Evolutionary conservation across 1,140 invertebrate genomes (phyloP).

Genomic region (Zaprionus africanus): DNA sequence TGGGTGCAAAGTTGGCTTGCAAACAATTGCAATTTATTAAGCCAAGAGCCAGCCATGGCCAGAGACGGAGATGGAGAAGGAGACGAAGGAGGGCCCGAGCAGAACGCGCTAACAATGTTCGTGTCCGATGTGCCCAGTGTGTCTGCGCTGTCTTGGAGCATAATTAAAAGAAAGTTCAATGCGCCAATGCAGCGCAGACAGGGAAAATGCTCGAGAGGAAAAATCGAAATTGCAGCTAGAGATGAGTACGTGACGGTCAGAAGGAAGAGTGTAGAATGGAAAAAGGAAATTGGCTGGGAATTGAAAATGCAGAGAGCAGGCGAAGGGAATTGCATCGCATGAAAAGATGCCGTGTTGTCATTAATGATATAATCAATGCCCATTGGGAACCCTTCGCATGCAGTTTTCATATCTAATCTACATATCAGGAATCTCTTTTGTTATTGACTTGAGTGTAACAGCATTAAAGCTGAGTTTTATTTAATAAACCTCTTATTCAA

Average conservation of each 20-base stretch:
- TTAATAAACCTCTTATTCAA: no score
- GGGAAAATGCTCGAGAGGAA: conserved; percentile 10
- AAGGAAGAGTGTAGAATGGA: not conserved
- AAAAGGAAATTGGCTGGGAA: conserved; percentile 10
- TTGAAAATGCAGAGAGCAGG: not conserved
- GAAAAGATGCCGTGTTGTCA: not conserved
- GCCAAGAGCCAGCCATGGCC: conserved; percentile 13
- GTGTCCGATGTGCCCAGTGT: conserved; percentile 61
- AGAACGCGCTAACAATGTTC: conserved; percentile 65
- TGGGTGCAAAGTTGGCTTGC: conserved; percentile 68
- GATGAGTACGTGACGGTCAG: conserved; percentile 9
- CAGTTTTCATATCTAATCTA: no score
- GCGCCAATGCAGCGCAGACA: conserved; percentile 46
- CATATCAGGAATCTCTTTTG: no score
- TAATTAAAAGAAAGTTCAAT: conserved; percentile 82
- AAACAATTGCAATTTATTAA: conserved; percentile 83
- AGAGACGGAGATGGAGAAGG: not conserved
- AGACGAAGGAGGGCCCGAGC: conserved; percentile 4
- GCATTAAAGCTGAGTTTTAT: no score
- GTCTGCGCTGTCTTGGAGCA: conserved; percentile 44
- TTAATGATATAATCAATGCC: not conserved
- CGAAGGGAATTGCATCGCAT: not conserved
- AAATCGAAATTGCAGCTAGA: conserved; percentile 16
- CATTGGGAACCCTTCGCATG: no score
- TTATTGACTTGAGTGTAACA: no score